Evolutionary conservation across 1,140 invertebrate genomes (phyloP), one percentile per base, ranked within the genome.

Genomic region (Dendroctonus ponderosae): DNA sequence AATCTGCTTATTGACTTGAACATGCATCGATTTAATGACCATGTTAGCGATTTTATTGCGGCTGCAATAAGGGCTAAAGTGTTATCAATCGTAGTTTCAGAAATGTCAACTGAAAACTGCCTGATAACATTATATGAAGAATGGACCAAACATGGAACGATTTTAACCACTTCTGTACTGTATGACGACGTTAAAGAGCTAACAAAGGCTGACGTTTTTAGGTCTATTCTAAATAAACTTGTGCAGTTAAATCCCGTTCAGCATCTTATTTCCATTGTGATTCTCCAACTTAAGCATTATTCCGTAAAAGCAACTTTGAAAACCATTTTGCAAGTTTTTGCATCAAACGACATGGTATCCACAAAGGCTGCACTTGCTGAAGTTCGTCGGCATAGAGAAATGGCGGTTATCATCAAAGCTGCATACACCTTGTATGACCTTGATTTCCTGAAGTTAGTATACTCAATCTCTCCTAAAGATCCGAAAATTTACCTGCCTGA

Each of bases 1-100:
- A 74, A 74, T 56, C 58, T 74, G 11, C 57, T 74, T 6, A 72
- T 72, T 53, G 72, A 74, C 68, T 63, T 72, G 42, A 68, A 71
- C 52, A 49, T 62, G 1, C 50, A 54, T 5, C 39, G 72, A 43
- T 74, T 74, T 59, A 39, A 41, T 43, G 51, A 54, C 0, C 66
- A 71, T 52, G 62, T 74, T 39, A 54, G 57, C 8, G 58, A 72
- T 12, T 74, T 74, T 67, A 63, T 72, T 6, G 39, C 50, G 43
- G 67, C 69, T 46, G 70, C 62, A n/a, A 40, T 43, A 11, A 63
- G 14, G 12, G n/a, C 26, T 14, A 54, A 60, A 26, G 9, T 69
- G 12, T 46, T 71, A 52, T 67, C 54, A 40, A 41, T 7, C 9
- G 69, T 71, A 42, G 61, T 71, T 14, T 58, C 67, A 46, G 70